Conservation (phyloP, 2,888 invertebrate genomes). For the Nineta flava region DNA sequence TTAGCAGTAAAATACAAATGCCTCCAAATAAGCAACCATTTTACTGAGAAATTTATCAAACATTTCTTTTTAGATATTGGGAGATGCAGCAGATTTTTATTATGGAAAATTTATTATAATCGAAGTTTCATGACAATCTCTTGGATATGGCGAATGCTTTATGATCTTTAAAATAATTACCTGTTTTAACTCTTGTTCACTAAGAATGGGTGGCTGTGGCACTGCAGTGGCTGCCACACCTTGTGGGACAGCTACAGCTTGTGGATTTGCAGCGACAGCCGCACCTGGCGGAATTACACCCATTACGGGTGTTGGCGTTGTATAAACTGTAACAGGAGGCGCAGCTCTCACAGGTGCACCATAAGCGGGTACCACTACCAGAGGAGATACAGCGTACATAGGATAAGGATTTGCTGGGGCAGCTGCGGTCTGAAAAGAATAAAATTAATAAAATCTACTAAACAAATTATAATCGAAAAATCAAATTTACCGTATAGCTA, state of each 20-base stretch:
- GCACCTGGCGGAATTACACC: conserved; percentile 32
- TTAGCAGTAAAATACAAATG: too few relatives aligned
- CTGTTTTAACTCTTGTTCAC: conserved; percentile 47
- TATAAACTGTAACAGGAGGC: conserved; percentile 31
- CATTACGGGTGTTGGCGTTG: conserved; percentile 22
- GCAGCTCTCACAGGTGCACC: conserved; percentile 12
- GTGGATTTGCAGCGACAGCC: conserved; percentile 19
- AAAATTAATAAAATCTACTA: neutral
- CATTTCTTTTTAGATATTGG: too few relatives aligned
- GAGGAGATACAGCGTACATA: conserved; percentile 30
- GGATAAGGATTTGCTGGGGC: conserved; percentile 28
- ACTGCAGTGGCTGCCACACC: conserved; percentile 17
- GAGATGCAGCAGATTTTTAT: too few relatives aligned
- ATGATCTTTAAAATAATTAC: too few relatives aligned
- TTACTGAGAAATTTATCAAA: too few relatives aligned
- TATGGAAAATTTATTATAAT: too few relatives aligned
- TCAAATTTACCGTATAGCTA: conserved; percentile 59
- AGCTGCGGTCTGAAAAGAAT: conserved; percentile 23
- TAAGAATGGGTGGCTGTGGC: conserved; percentile 26
- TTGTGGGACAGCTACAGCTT: conserved; percentile 17
- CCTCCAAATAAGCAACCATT: too few relatives aligned
- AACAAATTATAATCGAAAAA: neutral
- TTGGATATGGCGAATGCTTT: too few relatives aligned
- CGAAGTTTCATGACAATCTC: too few relatives aligned
- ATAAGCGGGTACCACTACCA: conserved; percentile 51